phyloP scores from a whole-genome alignment of 2,888 invertebrate species.

The Lasioglossum figueresi region DNA sequence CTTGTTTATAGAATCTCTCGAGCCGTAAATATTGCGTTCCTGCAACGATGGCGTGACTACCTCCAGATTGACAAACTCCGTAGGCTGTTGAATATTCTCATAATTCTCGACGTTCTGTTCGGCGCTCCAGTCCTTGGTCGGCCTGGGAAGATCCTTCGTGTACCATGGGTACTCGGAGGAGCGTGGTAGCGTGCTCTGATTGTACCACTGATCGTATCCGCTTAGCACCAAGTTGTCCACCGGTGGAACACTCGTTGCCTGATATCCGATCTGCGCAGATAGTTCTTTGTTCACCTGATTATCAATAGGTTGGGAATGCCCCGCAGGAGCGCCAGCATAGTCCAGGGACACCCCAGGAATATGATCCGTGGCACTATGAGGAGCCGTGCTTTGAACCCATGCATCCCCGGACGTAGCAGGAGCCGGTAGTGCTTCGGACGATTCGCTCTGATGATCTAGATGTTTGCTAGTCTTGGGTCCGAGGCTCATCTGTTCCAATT shows the following conservation, averaged over 20 bases:
- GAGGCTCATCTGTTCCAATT: slow-evolving; percentile 76
- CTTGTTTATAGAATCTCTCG: slow-evolving; percentile 80
- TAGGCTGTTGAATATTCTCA: slow-evolving; percentile 80
- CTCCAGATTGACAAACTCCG: slow-evolving; percentile 80
- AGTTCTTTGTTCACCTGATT: slow-evolving; percentile 61
- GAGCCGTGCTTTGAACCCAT: slow-evolving; percentile 49
- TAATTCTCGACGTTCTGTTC: slow-evolving; percentile 80
- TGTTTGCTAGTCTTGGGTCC: slow-evolving; percentile 62
- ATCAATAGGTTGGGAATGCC: slow-evolving; percentile 59
- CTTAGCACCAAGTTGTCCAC: slow-evolving; percentile 59
- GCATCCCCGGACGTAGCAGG: slow-evolving; percentile 30
- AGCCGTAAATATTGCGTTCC: slow-evolving; percentile 79
- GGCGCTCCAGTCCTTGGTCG: slow-evolving; percentile 69
- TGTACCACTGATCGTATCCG: slow-evolving; percentile 82
- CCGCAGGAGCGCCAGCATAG: slow-evolving; percentile 41
- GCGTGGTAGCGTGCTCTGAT: slow-evolving; percentile 71
- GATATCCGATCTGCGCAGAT: slow-evolving; percentile 49
- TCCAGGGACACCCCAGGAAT: slow-evolving; percentile 51
- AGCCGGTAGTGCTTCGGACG: slow-evolving; percentile 42
- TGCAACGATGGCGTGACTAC: slow-evolving; percentile 77
- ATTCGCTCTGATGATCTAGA: slow-evolving; percentile 55
- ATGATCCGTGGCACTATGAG: slow-evolving; percentile 56
- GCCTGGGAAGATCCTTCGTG: slow-evolving; percentile 67
- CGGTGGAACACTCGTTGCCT: slow-evolving; percentile 40
- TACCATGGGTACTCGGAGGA: slow-evolving; percentile 75